A percentile compares a stretch with the other conserved stretches of the same genome.
phyloP scores from a whole-genome alignment of 2,797 vertebrate species.

The Poecilia wingei region DNA sequence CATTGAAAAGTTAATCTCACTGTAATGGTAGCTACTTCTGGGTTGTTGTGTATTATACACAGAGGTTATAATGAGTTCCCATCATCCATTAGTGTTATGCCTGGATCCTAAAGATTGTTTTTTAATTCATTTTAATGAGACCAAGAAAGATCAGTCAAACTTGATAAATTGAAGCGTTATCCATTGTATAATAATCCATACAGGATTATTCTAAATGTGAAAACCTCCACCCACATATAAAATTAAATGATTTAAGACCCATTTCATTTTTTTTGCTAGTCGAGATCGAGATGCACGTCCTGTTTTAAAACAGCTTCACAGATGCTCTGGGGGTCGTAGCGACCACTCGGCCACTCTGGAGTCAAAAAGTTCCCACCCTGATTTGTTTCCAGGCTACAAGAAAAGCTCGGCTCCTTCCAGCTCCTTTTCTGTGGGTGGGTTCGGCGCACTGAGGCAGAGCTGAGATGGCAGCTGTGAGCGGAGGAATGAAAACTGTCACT shows the following conservation, averaged over 20 bases:
- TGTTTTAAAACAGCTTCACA: not conserved
- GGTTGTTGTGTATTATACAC: not conserved
- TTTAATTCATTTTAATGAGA: not conserved
- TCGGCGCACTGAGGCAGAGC: slow-evolving; percentile 62
- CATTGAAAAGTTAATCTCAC: not conserved
- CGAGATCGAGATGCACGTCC: not conserved
- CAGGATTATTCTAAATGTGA: not conserved
- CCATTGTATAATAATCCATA: not conserved
- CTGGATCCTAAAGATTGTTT: not conserved
- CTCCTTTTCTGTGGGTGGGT: slow-evolving; percentile 40
- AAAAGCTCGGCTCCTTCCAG: slow-evolving; percentile 52
- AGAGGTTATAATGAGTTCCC: not conserved
- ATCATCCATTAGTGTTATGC: not conserved
- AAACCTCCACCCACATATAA: not conserved
- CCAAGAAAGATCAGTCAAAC: not conserved
- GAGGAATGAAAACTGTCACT: slow-evolving; percentile 80
- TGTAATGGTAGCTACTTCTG: not conserved
- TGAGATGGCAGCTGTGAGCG: slow-evolving; percentile 77
- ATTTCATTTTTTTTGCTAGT: not conserved
- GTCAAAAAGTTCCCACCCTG: slow-evolving; percentile 24
- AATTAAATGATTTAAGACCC: not conserved
- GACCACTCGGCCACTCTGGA: not conserved
- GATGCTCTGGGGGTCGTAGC: not conserved
- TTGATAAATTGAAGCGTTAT: not conserved
- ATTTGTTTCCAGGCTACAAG: slow-evolving; percentile 33